phyloP scores from a whole-genome alignment of 2,797 vertebrate genomes.

The Eurystomus glaucurus region DNA sequence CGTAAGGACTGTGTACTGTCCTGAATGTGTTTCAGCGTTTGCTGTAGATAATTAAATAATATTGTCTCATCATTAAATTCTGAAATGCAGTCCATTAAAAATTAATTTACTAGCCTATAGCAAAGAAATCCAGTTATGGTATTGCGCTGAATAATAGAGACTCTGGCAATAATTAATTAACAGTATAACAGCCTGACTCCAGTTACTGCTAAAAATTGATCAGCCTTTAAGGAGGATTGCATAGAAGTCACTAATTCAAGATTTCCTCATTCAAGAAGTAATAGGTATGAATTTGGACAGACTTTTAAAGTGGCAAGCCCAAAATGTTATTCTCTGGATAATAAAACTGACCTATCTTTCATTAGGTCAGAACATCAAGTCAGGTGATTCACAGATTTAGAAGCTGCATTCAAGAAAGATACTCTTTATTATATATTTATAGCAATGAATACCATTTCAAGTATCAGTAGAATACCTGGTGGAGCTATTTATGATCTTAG shows the following conservation, averaged over 20 bases:
- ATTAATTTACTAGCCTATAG: constrained; percentile 16
- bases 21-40: constrained; percentile 5
- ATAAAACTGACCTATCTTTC: not conserved
- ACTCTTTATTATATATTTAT: constrained; percentile 9
- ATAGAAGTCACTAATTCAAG: not conserved
- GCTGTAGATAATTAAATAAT: constrained; percentile 37
- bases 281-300: not conserved
- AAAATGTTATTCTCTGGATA: not conserved
- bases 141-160: not conserved
- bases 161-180: constrained; percentile 41
- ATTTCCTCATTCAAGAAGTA: not conserved
- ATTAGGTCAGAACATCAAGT: not conserved
- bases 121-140: not conserved
- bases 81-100: constrained; percentile 44
- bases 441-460: not conserved
- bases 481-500: not conserved
- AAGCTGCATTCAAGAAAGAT: not conserved
- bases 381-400: not conserved
- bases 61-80: constrained; percentile 21
- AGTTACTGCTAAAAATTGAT: not conserved
- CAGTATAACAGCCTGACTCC: not conserved
- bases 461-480: not conserved
- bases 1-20: not conserved
- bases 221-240: not conserved
- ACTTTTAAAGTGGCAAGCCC: not conserved